A percentile compares a stretch with the other conserved stretches of the same genome.
These are phyloP conservation scores for Mormyrus proboscirostris DNA, from an alignment of 2,797 vertebrate species.

Conservation along the genomic window DNA sequence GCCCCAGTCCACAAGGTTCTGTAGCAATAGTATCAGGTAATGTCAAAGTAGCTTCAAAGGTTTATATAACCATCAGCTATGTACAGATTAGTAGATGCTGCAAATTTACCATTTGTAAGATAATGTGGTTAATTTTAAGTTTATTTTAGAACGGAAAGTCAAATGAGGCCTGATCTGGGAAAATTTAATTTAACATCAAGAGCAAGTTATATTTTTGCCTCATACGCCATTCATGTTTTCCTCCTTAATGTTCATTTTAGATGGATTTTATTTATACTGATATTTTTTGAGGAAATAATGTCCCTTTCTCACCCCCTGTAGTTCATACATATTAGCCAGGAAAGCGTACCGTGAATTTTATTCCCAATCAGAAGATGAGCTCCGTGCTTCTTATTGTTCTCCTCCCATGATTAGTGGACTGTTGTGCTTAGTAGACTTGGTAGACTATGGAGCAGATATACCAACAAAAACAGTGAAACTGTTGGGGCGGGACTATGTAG, in stretches of 20 bases:
- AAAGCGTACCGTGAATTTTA: not conserved
- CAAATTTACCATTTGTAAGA: not conserved
- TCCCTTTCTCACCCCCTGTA: not conserved
- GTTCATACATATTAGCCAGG: not conserved
- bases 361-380: not conserved
- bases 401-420: not conserved
- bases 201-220: not conserved
- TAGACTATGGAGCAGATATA: not conserved
- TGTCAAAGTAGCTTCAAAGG: not conserved
- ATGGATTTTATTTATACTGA: not conserved
- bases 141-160: not conserved
- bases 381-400: not conserved
- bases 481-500: not conserved
- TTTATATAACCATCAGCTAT: not conserved
- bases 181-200: not conserved
- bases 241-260: not conserved
- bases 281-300: not conserved
- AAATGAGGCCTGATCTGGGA: not conserved
- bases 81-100: not conserved
- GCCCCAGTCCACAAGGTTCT: slow-evolving; percentile 90
- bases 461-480: not conserved
- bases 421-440: not conserved
- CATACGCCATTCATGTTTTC: not conserved
- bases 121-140: not conserved
- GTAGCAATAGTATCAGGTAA: slow-evolving; percentile 92